Evolutionary conservation across 2,888 invertebrate genomes (phyloP).

Genomic region (Achlya flavicornis): DNA sequence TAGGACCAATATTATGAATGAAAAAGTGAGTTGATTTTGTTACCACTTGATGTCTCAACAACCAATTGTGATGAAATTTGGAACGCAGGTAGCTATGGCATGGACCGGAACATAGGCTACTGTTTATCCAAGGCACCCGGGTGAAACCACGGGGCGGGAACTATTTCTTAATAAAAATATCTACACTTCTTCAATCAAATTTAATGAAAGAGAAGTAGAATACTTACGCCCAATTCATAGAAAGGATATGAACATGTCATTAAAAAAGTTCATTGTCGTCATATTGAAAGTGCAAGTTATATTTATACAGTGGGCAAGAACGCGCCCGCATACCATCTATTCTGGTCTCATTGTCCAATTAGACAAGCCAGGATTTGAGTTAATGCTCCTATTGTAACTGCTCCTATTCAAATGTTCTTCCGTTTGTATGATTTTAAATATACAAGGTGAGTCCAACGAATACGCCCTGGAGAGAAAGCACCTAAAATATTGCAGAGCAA

Average conservation of each 20-base stretch:
- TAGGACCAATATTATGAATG: no score
- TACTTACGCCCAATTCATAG: neutral
- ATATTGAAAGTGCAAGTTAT: conserved; percentile 32
- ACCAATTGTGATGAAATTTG: no score
- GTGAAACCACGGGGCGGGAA: no score
- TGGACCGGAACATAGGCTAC: no score
- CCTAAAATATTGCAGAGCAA: no score
- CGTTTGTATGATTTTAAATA: conserved; percentile 19
- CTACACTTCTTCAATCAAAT: neutral
- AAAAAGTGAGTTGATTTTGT: no score
- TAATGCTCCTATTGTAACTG: conserved; percentile 33
- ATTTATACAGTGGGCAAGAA: conserved; percentile 39
- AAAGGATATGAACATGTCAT: neutral
- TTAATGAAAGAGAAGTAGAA: neutral
- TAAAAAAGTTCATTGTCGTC: conserved; percentile 15
- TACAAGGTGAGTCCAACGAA: no score
- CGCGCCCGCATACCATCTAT: conserved; percentile 46
- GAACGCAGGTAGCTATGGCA: no score
- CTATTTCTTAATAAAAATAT: no score
- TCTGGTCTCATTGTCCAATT: conserved; percentile 53
- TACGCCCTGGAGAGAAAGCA: no score
- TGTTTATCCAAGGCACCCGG: no score
- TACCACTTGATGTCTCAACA: no score
- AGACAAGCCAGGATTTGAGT: conserved; percentile 39
- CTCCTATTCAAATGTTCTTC: conserved; percentile 41